Base-by-base conservation (phyloP, 2,888 invertebrate genomes). In the Desoria tigrina region DNA sequence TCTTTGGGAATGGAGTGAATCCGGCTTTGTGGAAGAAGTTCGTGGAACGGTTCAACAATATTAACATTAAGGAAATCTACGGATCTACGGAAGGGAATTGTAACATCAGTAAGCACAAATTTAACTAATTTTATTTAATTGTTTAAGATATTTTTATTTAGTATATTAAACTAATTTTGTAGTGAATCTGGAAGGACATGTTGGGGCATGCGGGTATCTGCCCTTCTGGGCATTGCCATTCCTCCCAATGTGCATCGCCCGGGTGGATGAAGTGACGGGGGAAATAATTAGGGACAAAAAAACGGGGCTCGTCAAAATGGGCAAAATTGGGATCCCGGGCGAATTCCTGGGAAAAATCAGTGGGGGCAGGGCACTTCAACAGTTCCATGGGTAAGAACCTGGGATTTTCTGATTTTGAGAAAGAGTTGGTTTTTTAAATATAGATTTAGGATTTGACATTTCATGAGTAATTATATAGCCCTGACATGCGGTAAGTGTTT, bases 1-100 rank as follows among this genome's bases (percentile, higher is more conserved):
- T 72, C 61, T 69, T 89, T 80, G 98, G 98, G 42, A 98, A 98
- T 79, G 98, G 98, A 0, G 82, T 98, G 63, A 84, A 96, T 65
- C 92, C 94, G 0, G 92, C 92, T 84, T 94, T 97, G 75, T 98
- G 97, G 97, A 83, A 83, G 1, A 89, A 92, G 75, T 97, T 97
- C 79, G 86, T 92, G 6, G 85, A 88, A 32, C 85, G 97, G 50
- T 97, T 96, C 79, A 87, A 88, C 61, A 90, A 98, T 62, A 82
- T 86, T 32, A 82, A 86, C 71, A 90, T 98, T 23, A 88, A 89
- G 0, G 97, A 98, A 81, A 93, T 98, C 81, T 98, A 98, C 79
- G 97, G 97, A 1, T 94, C 96, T 2, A 97, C 97, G 0, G 97
- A 98, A 82, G 97, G 97, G 74, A 99, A 98, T 79, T 95, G 96